phyloP scores from a whole-genome alignment of 2,113 vertebrate species.

The Solenodon paradoxus region DNA sequence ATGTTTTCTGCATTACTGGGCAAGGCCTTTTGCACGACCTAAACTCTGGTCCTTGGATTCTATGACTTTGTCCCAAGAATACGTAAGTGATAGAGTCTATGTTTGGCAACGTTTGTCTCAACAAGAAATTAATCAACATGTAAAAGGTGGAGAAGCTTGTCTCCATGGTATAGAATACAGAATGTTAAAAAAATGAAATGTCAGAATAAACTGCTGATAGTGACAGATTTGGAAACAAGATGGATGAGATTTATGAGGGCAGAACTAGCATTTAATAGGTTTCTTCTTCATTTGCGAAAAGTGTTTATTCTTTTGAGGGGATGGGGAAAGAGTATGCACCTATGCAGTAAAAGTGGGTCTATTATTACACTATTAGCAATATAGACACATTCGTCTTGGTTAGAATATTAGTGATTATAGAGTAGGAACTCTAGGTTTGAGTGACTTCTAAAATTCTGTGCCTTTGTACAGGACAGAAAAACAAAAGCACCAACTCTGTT shows the following conservation, averaged over 20 bases:
- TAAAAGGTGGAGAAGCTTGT: neutral
- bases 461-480: neutral
- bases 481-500: neutral
- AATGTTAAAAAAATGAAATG: neutral
- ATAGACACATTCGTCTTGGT: neutral
- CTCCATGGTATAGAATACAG: neutral
- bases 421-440: neutral
- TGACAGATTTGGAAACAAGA: neutral
- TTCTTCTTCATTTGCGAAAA: neutral
- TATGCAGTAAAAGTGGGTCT: neutral
- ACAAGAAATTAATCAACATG: neutral
- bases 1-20: neutral
- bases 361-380: neutral
- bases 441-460: constrained; percentile 6
- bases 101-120: neutral
- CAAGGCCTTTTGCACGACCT: neutral
- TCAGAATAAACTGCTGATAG: constrained; percentile 33
- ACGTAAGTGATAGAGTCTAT: neutral
- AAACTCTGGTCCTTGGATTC: neutral
- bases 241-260: neutral
- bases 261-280: neutral
- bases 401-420: neutral
- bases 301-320: neutral
- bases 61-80: neutral
- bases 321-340: neutral